Evolutionary conservation across 2,888 invertebrate species (phyloP).

Genomic region (Metacarcinus magister): DNA sequence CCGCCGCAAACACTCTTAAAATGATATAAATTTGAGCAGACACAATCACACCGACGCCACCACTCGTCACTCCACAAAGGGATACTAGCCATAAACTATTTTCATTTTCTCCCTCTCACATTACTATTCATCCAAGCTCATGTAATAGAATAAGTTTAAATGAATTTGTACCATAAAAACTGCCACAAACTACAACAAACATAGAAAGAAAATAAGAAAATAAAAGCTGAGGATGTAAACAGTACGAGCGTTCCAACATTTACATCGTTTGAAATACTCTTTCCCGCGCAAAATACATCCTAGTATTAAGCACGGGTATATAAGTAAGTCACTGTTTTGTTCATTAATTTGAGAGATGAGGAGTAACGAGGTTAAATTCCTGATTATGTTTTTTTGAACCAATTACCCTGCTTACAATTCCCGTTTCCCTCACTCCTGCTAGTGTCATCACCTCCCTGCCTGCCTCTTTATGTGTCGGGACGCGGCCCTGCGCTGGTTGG

Average conservation of each 20-base stretch:
- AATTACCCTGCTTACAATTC: constrained; percentile 1
- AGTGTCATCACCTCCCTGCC: constrained; percentile 16
- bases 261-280: too few species aligned
- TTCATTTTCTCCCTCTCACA: neutral
- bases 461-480: neutral
- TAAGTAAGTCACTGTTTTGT: constrained; percentile 1
- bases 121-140: neutral
- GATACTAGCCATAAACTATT: neutral
- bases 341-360: constrained; percentile 41
- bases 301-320: neutral
- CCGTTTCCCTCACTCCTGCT: neutral
- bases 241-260: neutral
- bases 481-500: neutral
- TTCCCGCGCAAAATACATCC: too few species aligned
- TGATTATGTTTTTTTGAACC: constrained; percentile 35
- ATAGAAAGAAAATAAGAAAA: neutral
- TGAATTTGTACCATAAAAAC: neutral
- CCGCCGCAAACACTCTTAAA: neutral
- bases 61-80: neutral
- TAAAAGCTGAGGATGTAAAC: neutral
- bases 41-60: neutral
- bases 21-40: neutral
- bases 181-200: neutral
- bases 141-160: neutral
- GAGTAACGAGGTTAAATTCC: constrained; percentile 20